Percentiles rank a stretch among this genome's conserved stretches.
Conservation (phyloP, 2,113 vertebrate species). For the Muntiacus muntjak region DNA sequence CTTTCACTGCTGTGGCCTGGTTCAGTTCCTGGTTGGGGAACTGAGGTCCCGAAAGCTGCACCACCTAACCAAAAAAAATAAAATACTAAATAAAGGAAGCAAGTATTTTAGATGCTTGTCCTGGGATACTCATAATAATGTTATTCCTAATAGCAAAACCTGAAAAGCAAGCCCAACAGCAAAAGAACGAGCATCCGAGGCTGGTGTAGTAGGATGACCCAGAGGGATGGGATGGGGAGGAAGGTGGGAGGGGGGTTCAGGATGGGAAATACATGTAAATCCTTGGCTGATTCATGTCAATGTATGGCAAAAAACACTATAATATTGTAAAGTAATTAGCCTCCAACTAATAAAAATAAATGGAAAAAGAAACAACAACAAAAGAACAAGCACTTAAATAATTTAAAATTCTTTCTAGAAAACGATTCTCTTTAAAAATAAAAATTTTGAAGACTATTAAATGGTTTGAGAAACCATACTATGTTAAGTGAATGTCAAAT, state of each 20-base stretch:
- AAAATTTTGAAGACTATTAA: neutral
- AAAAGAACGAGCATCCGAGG: neutral
- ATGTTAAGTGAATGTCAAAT: neutral
- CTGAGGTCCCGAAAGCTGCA: rapidly evolving
- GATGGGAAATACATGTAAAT: too few relatives aligned
- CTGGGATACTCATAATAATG: neutral
- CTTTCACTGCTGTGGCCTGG: neutral
- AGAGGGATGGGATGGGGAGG: too few relatives aligned
- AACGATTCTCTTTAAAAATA: neutral
- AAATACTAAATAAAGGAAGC: neutral
- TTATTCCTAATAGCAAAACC: neutral
- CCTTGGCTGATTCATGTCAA: too few relatives aligned
- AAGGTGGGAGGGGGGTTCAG: too few relatives aligned
- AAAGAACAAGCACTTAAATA: neutral
- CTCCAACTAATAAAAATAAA: too few relatives aligned
- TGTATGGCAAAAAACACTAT: too few relatives aligned
- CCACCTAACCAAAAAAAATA: neutral
- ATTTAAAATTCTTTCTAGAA: neutral
- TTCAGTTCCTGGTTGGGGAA: neutral
- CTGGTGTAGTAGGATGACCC: too few relatives aligned
- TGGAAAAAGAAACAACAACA: neutral
- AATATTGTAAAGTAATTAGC: too few relatives aligned
- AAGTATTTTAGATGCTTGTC: neutral
- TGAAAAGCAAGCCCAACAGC: neutral
- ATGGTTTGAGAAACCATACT: neutral